These are phyloP conservation scores for Ophioninae sp. DNA, from an alignment of 2,888 invertebrate genomes.

Conservation along the genomic window DNA sequence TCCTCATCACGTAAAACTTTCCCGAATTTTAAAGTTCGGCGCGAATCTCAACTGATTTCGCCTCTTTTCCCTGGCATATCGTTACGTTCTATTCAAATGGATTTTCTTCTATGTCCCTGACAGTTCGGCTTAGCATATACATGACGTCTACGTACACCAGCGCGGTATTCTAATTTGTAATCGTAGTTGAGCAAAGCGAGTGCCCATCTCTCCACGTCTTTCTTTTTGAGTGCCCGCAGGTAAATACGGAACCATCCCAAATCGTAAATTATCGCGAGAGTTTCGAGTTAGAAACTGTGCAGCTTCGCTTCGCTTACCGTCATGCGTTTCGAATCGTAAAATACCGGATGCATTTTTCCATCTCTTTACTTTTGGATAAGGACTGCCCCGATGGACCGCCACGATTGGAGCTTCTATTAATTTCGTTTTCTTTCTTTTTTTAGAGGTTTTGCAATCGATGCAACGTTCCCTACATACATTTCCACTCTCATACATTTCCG, in stretches of 20 bases:
- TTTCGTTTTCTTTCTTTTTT: slow-evolving; percentile 63
- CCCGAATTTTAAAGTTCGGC: slow-evolving; percentile 42
- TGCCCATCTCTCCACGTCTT: slow-evolving; percentile 70
- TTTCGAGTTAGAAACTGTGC: slow-evolving; percentile 75
- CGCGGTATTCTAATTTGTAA: slow-evolving; percentile 66
- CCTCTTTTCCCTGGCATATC: slow-evolving; percentile 50
- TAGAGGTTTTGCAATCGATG: slow-evolving; percentile 68
- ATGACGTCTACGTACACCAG: too few species aligned
- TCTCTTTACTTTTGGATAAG: slow-evolving; percentile 71
- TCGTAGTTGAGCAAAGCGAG: slow-evolving; percentile 67
- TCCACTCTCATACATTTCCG: slow-evolving; percentile 69
- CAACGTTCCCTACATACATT: slow-evolving; percentile 62
- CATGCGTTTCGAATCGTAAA: slow-evolving; percentile 73
- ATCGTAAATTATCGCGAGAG: slow-evolving; percentile 64
- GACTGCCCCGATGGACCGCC: slow-evolving; percentile 72
- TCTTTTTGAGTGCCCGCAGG: slow-evolving; percentile 67
- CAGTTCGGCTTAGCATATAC: slow-evolving; percentile 68
- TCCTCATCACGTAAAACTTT: slow-evolving; percentile 53
- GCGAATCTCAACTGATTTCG: slow-evolving; percentile 34
- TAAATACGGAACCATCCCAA: slow-evolving; percentile 68
- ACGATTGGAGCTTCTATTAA: slow-evolving; percentile 67
- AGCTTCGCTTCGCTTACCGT: slow-evolving; percentile 68
- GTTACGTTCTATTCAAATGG: slow-evolving; percentile 56
- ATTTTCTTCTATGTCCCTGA: slow-evolving; percentile 57
- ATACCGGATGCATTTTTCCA: slow-evolving; percentile 70